Conservation (phyloP, 1,140 invertebrate species). For the Conus ventricosus region DNA sequence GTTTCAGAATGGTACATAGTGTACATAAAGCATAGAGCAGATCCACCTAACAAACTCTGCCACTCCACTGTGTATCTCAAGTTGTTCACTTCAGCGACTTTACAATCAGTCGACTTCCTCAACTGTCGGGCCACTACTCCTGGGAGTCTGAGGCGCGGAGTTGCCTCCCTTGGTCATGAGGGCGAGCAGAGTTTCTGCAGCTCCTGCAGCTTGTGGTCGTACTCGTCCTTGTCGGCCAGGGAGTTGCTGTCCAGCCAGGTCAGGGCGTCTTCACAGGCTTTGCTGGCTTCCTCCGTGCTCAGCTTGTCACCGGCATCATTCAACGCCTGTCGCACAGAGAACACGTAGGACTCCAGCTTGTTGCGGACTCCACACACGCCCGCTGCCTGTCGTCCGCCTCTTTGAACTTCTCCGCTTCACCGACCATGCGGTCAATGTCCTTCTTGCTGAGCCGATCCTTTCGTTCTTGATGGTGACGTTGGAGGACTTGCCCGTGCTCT, state of each 20-base stretch:
- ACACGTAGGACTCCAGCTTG: too few relatives aligned
- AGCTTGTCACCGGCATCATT: conserved; percentile 82
- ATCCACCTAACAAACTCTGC: not conserved
- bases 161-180: conserved; percentile 41
- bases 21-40: too few relatives aligned
- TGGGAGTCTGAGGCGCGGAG: not conserved
- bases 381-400: too few relatives aligned
- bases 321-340: conserved; percentile 90
- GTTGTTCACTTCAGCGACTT: too few relatives aligned
- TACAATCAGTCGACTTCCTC: conserved; percentile 61
- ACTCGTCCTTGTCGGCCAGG: conserved; percentile 75
- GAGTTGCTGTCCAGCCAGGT: conserved; percentile 75
- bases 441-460: conserved; percentile 91
- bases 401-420: too few relatives aligned
- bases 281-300: conserved; percentile 78
- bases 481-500: conserved; percentile 81
- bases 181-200: conserved; percentile 69
- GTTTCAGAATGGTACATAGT: too few relatives aligned
- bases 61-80: not conserved
- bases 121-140: conserved; percentile 53
- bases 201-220: conserved; percentile 72
- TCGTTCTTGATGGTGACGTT: conserved; percentile 98
- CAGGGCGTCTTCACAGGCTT: conserved; percentile 73
- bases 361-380: too few relatives aligned
- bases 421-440: too few relatives aligned